Evolutionary conservation across 2,888 invertebrate genomes (phyloP), one percentile per base, ranked within the genome.

Genomic region (Rotaria sp.): DNA sequence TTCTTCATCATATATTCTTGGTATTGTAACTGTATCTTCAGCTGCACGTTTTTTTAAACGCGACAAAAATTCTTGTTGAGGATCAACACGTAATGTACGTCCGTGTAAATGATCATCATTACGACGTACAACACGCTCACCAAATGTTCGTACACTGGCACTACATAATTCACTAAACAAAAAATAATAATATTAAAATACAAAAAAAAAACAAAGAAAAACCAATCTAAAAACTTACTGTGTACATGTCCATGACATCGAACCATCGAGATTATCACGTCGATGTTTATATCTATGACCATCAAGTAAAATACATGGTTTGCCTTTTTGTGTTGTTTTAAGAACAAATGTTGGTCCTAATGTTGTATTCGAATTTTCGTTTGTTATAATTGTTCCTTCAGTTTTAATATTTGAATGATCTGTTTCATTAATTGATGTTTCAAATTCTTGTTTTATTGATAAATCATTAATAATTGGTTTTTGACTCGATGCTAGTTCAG

Each of bases 51-150:
- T 80, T 80, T 80, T 80, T 15, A 80, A 80, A 26, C 80, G 41
- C 5, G 80, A 41, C 15, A 80, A 45, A 45, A 80, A 80, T 80
- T 80, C 80, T n/a, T 80, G 80, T 15, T 45, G 45, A 3, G 80
- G 80, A 80, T 80, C 80, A 80, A 80, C 80, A n/a, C 80, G 80
- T 45, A 80, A 45, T 11, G 45, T 80, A 45, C 80, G 80, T 45
- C 45, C 80, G 45, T 80, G 80, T 80, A 80, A 80, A 80, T 80
- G 80, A 45, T 80, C 80, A 80, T 80, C 80, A 45, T 80, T 80
- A n/a, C 80, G 80, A 13, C 80, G 80, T 45, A 80, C 80, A n/a
- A 80, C 80, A 15, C 80, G 45, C 13, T 80, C 80, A 15, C 45
- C 45, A 45, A 45, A 80, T 45, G 80, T 80, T 45, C 80, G 45